Percentiles rank a stretch among this genome's conserved stretches.
Conservation (phyloP, 2,113 vertebrate species). For the Salvelinus fontinalis region DNA sequence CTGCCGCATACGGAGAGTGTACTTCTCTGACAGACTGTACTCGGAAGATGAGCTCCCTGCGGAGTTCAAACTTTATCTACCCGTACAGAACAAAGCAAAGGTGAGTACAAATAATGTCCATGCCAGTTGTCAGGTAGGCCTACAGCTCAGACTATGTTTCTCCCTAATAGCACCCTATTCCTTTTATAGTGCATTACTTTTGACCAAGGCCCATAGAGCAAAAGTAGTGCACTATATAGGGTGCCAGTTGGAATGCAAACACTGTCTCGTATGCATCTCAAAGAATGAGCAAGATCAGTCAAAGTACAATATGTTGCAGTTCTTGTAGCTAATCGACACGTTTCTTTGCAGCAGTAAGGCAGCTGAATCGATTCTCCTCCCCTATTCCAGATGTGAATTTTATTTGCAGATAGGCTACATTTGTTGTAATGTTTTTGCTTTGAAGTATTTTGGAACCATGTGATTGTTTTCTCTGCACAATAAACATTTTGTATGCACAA, state of each 20-base stretch:
- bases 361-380: background rate
- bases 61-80: slow-evolving; percentile 95
- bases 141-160: no score
- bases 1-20: slow-evolving; percentile 93
- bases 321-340: background rate
- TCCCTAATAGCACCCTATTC: no score
- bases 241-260: no score
- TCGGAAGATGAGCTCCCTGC: slow-evolving; percentile 95
- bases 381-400: slow-evolving; percentile 18
- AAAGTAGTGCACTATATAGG: no score
- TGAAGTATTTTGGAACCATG: slow-evolving; percentile 42
- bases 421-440: slow-evolving; percentile 22
- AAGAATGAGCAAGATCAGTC: background rate
- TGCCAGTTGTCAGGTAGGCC: no score
- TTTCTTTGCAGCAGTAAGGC: slow-evolving; percentile 59
- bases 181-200: no score
- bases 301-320: background rate
- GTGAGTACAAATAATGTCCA: slow-evolving; percentile 61
- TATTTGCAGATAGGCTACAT: slow-evolving; percentile 24
- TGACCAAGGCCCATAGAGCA: no score
- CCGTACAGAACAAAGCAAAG: slow-evolving; percentile 95
- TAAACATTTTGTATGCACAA: slow-evolving; percentile 55
- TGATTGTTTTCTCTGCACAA: slow-evolving; percentile 47
- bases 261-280: no score
- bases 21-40: slow-evolving; percentile 97